Evolutionary conservation across 1,140 invertebrate species (phyloP).

Genomic region (Sinonovacula constricta): DNA sequence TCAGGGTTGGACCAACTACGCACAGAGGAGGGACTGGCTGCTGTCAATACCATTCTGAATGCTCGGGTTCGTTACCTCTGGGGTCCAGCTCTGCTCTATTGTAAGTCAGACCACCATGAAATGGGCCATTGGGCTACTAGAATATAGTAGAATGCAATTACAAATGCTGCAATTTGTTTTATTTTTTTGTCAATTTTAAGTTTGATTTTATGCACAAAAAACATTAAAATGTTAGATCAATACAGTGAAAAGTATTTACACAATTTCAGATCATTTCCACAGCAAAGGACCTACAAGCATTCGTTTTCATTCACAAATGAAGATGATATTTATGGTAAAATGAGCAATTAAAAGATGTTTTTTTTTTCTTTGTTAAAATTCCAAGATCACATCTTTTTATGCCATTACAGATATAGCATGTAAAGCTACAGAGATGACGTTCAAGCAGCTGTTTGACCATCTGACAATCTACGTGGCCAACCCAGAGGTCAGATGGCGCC

Average conservation of each 20-base stretch:
- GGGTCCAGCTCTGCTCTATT: conserved; percentile 74
- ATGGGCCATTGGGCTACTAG: too few species aligned
- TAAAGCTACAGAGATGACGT: conserved; percentile 75
- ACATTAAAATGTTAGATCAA: too few species aligned
- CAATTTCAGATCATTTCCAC: too few species aligned
- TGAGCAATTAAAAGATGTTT: neutral
- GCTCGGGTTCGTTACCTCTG: conserved; percentile 73
- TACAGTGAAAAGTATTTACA: too few species aligned
- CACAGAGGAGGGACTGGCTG: conserved; percentile 76
- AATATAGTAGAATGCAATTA: too few species aligned
- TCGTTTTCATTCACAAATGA: too few species aligned
- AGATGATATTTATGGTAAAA: neutral
- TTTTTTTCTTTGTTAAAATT: neutral
- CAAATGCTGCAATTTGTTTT: too few species aligned
- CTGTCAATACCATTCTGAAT: conserved; percentile 73
- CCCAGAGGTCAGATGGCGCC: conserved; percentile 75
- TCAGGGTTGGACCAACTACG: conserved; percentile 64
- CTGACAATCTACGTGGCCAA: conserved; percentile 71
- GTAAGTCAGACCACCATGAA: too few species aligned
- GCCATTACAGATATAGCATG: conserved; percentile 74
- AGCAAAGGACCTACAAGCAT: too few species aligned
- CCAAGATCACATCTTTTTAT: neutral
- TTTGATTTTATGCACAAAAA: too few species aligned
- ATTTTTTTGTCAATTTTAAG: too few species aligned
- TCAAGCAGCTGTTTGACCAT: conserved; percentile 76